Percentiles rank a stretch among this genome's conserved stretches.
These are phyloP conservation scores for Gerris buenoi DNA, from an alignment of 1,140 invertebrate genomes.

Conservation along the genomic window DNA sequence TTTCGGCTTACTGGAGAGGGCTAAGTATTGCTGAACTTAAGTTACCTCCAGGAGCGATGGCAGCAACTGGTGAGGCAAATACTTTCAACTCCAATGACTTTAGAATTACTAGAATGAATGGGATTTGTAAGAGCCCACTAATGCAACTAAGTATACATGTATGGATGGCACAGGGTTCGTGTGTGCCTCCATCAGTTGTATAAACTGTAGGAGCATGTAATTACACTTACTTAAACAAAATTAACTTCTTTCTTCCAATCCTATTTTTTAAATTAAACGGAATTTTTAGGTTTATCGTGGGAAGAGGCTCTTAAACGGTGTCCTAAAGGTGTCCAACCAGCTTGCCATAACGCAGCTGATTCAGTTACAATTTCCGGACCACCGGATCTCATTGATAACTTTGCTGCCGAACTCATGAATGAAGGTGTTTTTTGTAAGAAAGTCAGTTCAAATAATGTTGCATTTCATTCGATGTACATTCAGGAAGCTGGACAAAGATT, in stretches of 20 bases:
- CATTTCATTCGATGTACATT: slow-evolving; percentile 92
- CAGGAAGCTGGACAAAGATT: slow-evolving; percentile 66
- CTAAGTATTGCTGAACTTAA: slow-evolving; percentile 65
- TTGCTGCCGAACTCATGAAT: slow-evolving; percentile 56
- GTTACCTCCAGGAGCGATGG: slow-evolving; percentile 38
- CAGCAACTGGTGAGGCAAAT: slow-evolving; percentile 37
- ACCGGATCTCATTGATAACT: slow-evolving; percentile 45
- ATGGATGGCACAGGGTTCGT: too few species aligned
- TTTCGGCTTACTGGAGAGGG: slow-evolving; percentile 85
- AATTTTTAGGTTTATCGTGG: slow-evolving; percentile 74
- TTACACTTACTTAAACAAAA: too few species aligned
- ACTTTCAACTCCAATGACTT: too few species aligned
- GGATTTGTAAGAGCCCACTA: too few species aligned
- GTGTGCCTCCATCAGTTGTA: too few species aligned
- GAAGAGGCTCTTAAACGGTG: slow-evolving; percentile 59
- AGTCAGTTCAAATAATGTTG: slow-evolving; percentile 74
- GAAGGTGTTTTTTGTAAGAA: slow-evolving; percentile 75
- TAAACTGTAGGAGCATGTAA: too few species aligned
- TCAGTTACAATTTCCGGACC: slow-evolving; percentile 88
- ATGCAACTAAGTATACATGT: too few species aligned
- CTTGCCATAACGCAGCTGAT: slow-evolving; percentile 85
- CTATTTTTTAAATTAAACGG: too few species aligned
- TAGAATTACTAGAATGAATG: too few species aligned
- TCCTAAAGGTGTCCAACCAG: slow-evolving; percentile 61
- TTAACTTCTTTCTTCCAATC: too few species aligned